phyloP scores from a whole-genome alignment of 2,797 vertebrate species.

The Malacoctenus gilli region DNA sequence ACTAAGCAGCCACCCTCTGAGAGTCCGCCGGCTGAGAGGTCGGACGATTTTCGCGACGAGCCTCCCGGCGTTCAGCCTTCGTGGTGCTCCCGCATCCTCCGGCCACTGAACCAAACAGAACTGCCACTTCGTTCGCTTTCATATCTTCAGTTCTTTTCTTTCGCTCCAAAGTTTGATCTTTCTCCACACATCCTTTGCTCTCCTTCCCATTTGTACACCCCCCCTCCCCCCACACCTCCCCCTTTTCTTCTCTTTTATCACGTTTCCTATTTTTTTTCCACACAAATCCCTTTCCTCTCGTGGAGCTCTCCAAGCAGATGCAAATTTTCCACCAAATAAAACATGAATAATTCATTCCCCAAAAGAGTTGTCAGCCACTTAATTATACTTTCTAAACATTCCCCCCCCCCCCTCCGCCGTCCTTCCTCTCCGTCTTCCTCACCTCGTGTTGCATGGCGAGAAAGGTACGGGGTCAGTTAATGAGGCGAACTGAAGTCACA shows the following conservation, averaged over 20 bases:
- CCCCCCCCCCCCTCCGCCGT: constrained; percentile 41
- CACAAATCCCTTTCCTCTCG: constrained; percentile 39
- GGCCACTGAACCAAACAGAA: constrained; percentile 7
- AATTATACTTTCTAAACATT: constrained; percentile 80
- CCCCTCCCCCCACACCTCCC: too few species aligned
- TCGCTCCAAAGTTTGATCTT: constrained; percentile 15
- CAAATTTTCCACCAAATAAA: constrained; percentile 69
- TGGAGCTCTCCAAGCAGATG: constrained; percentile 59
- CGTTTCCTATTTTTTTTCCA: constrained; percentile 7
- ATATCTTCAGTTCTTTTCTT: constrained; percentile 28
- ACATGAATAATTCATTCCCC: constrained; percentile 79
- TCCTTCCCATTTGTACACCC: constrained; percentile 25
- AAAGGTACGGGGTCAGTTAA: constrained; percentile 32
- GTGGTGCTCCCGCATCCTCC: neutral
- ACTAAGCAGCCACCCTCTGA: neutral
- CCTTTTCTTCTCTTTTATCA: constrained; percentile 35
- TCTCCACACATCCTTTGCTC: constrained; percentile 36
- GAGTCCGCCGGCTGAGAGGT: neutral
- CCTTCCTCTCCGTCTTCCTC: neutral
- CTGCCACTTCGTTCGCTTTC: constrained; percentile 19
- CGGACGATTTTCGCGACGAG: neutral
- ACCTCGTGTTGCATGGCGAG: constrained; percentile 29
- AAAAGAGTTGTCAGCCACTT: constrained; percentile 78
- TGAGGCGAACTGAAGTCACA: constrained; percentile 23
- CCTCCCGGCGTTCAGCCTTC: constrained; percentile 1